Percentiles rank a stretch among this genome's conserved stretches.
These are phyloP conservation scores for Centropus bengalensis DNA, from an alignment of 2,113 vertebrate species.

Conservation along the genomic window DNA sequence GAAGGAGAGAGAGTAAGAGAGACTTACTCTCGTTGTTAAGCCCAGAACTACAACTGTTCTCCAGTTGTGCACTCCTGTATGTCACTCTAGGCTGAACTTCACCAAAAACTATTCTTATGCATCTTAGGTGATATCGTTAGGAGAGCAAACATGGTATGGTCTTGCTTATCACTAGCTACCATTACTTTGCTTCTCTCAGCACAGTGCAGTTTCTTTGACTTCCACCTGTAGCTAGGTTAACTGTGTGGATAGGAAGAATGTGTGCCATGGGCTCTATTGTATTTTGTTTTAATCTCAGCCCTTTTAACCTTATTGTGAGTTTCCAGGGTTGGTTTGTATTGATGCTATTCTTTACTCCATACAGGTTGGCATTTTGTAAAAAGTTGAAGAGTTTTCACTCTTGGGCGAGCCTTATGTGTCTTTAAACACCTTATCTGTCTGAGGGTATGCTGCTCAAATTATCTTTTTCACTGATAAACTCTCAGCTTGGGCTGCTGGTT, in stretches of 20 bases:
- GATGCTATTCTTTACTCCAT: neutral
- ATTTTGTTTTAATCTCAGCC: neutral
- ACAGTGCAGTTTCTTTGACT: neutral
- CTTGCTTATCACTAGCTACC: neutral
- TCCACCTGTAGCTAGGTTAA: neutral
- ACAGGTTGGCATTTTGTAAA: neutral
- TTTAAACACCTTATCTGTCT: neutral
- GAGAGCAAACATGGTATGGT: neutral
- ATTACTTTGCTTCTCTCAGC: neutral
- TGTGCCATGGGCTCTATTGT: neutral
- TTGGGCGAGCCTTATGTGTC: neutral
- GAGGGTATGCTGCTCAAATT: neutral
- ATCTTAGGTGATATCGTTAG: accelerated
- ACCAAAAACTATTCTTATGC: neutral
- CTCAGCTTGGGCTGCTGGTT: neutral
- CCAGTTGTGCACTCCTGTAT: neutral
- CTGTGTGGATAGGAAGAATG: accelerated
- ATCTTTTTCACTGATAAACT: neutral
- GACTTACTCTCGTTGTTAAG: neutral
- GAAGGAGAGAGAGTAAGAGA: neutral
- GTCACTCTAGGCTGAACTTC: neutral
- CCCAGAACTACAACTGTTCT: neutral
- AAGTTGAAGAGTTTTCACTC: neutral
- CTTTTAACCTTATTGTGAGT: neutral
- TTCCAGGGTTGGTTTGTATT: accelerated